Evolutionary conservation across 92 coral and sea anemone species (phyloP), one percentile per base, ranked within the genome.

Genomic region (Metridium senile): DNA sequence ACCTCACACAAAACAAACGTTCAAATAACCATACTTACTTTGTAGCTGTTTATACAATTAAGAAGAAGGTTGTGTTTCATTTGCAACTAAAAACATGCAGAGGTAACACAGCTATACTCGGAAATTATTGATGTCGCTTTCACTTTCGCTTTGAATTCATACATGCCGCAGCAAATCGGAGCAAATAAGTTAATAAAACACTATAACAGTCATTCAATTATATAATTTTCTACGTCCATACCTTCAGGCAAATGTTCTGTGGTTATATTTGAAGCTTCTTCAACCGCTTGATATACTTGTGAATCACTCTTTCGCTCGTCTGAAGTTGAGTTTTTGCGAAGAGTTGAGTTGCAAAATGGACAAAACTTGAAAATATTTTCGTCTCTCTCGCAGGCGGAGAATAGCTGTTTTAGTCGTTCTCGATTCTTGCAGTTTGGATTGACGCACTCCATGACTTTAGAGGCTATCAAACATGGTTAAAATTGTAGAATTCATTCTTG

Each of bases 351-450:
- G 32, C 66, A 61, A 27, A 61, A 61, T 22, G 66, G 66, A 23
- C 66, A 61, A 27, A 61, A 61, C 22, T 61, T 29, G 4, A 23
- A 23, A 18, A 22, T 2, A 6, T 26, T 18, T 2, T 26, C 33
- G 1, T 11, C 33, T 9, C 32, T 27, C 33, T 61, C 32, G 3
- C 2, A 11, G 23, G 2, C 30, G 6, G 32, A 1, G 19, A 61
- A 61, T 8, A 61, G 66, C 66, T 27, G 29, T 61, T 61, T 54
- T 54, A 61, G 33, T 10, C 18, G 66, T 61, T 61, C 66, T 22
- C 66, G 66, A 1, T 61, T 61, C 32, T 11, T 7, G 23, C 66
- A 61, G 66, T 61, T 11, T 61, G 66, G 31, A 61, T 61, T 61
- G 1, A 61, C 66, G 23, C 66, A 61, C 19, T 61, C 66, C 66